These are phyloP conservation scores for Cryptoprocta ferox DNA, from an alignment of 2,797 vertebrate genomes.

Conservation along the genomic window DNA sequence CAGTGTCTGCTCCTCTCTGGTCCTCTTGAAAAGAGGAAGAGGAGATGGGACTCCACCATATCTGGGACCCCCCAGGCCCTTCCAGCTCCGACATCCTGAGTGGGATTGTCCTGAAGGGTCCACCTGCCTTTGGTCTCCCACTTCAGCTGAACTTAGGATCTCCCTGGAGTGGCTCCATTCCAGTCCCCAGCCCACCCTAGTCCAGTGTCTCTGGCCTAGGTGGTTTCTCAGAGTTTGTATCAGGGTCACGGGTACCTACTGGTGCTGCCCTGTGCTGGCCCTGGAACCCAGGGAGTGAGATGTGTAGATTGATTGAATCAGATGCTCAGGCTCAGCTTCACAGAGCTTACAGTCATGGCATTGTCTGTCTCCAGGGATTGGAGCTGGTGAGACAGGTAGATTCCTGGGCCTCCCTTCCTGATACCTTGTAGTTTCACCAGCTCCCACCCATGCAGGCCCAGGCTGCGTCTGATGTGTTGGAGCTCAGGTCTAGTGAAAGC, in stretches of 20 bases:
- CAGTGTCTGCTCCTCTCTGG: neutral
- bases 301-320: neutral
- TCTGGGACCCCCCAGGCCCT: neutral
- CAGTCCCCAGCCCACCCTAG: neutral
- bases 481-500: neutral
- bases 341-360: neutral
- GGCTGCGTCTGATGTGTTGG: neutral
- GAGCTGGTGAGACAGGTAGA: neutral
- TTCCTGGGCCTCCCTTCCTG: neutral
- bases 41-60: neutral
- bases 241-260: neutral
- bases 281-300: neutral
- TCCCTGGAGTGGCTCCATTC: neutral
- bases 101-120: neutral
- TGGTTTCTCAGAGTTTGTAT: slow-evolving; percentile 22
- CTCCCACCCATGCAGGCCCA: neutral
- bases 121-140: neutral
- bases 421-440: neutral
- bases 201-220: neutral
- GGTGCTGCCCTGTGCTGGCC: neutral
- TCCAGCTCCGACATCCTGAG: neutral
- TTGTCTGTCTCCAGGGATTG: neutral
- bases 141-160: neutral
- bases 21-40: neutral
- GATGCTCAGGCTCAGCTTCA: neutral